Base-by-base conservation (phyloP, 2,797 vertebrate species). In the Petrocephalus sullivani region DNA sequence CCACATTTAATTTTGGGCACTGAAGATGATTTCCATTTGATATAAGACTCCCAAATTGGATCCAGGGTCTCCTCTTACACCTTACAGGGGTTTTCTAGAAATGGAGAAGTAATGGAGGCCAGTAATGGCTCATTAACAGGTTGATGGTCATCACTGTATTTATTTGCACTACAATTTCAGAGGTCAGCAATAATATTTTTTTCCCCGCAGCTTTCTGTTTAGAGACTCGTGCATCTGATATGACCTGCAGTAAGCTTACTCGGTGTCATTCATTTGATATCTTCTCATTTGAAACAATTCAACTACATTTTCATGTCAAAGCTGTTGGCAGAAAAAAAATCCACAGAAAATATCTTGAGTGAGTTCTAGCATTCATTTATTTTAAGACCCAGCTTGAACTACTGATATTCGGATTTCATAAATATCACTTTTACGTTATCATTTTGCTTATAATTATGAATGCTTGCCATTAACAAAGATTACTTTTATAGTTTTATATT, bases 11-110 rank as follows among this genome's bases (percentile, higher is more conserved):
- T 49, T 46, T 49, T 81, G 75, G 75, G 37, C 41, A 81, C 41
- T 81, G 41, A 9, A n/a, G 75, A 81, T 49, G 46, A 81, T 49
- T 81, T 81, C 75, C 75, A 81, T 81, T 81, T 81, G 19, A 49
- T 21, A 81, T 10, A n/a, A 81, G 75, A n/a, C 75, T 49, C 75
- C 75, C 37, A 81, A 81, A 81, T n/a, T 49, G 75, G 75, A 81
- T 10, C 2, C 41, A 49, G 19, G 75, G 41, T 81, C 6, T 81
- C 75, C 41, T 41, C 19, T 81, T 81, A 81, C 41, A 49, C 19
- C 16, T 21, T 49, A 21, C 75, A 19, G 41, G 75, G 75, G 33
- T 71, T 41, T 71, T 16, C 33, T 71, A 19, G 75, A 21, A 81
- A 49, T n/a, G 16, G 41, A 81, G 37, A 81, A n/a, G 75, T 41